Evolutionary conservation across 2,797 vertebrate species (phyloP).

Genomic region (Arctocebus calabarensis): DNA sequence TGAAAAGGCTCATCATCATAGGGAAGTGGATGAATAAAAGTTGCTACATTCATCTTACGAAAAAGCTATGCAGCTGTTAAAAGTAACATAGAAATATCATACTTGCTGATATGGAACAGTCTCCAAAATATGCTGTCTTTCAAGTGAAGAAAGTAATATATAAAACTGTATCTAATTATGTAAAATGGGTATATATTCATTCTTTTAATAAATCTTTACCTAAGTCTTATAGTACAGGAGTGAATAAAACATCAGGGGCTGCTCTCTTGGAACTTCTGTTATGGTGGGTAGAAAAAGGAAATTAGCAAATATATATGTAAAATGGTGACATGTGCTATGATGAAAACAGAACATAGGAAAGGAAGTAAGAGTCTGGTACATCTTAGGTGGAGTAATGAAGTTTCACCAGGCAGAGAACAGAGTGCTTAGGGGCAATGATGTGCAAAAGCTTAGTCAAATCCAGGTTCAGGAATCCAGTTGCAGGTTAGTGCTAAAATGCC

Average conservation of each 20-base stretch:
- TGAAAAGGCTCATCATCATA: background rate
- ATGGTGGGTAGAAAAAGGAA: background rate
- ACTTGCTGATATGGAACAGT: background rate
- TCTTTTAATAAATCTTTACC: background rate
- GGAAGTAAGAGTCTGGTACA: background rate
- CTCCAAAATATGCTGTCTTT: background rate
- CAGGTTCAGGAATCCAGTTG: background rate
- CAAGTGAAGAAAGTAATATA: conserved; percentile 17
- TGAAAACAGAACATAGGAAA: background rate
- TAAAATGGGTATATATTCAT: background rate
- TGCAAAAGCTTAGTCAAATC: background rate
- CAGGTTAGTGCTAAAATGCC: background rate
- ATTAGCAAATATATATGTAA: background rate
- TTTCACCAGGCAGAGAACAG: background rate
- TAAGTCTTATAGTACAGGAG: background rate
- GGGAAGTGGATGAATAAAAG: background rate
- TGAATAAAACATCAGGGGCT: background rate
- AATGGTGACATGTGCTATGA: background rate
- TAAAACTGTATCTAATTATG: background rate
- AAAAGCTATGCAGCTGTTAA: background rate
- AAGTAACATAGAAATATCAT: background rate
- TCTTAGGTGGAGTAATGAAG: background rate
- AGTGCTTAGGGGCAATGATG: background rate
- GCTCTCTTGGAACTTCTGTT: background rate
- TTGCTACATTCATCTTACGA: background rate